Conservation (phyloP, 2,888 invertebrate species). For the Gerris lacustris region DNA sequence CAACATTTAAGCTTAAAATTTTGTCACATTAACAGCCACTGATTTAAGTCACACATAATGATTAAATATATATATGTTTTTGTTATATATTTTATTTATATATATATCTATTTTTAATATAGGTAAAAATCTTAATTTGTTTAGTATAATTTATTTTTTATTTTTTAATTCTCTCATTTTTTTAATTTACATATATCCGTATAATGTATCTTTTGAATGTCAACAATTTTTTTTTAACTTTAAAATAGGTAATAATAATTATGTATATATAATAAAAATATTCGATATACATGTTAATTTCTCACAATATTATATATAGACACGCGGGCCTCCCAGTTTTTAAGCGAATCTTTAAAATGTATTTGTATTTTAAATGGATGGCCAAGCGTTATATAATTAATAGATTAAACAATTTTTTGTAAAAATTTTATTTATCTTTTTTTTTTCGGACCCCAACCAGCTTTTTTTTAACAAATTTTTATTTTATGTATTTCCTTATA, state of each 20-base stretch:
- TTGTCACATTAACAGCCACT: constrained; percentile 1
- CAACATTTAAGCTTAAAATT: neutral
- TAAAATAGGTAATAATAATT: neutral
- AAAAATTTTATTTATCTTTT: neutral
- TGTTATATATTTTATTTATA: no score
- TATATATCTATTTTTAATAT: no score
- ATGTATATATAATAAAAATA: neutral
- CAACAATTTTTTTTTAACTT: neutral
- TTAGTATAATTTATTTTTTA: no score
- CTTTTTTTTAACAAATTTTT: constrained; percentile 27
- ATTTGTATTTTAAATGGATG: no score
- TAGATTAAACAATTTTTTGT: neutral
- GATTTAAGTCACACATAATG: constrained; percentile 4
- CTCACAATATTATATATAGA: neutral
- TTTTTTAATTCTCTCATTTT: no score
- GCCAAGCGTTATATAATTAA: no score
- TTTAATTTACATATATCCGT: no score
- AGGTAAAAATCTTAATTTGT: no score
- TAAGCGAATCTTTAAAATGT: no score
- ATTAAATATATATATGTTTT: no score
- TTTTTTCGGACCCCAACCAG: constrained; percentile 34
- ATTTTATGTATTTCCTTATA: constrained; percentile 20
- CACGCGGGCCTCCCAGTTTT: no score
- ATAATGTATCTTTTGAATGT: no score
- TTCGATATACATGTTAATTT: neutral